These are phyloP conservation scores for Leptopilina clavipes DNA, from an alignment of 1,140 invertebrate species.

Conservation along the genomic window DNA sequence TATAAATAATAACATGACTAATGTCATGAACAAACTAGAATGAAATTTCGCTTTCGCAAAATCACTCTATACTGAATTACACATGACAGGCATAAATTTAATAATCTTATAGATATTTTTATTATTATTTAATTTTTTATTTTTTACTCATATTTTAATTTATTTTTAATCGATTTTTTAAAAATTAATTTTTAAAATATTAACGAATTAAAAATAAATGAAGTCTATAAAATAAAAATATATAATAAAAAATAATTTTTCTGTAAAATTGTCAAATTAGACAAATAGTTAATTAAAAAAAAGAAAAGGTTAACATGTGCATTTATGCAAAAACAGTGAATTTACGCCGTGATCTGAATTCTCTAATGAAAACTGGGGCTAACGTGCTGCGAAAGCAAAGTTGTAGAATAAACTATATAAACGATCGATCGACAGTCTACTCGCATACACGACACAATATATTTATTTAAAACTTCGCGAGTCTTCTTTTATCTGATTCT, in stretches of 20 bases:
- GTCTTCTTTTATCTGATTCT: not conserved
- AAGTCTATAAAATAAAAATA: too few relatives aligned
- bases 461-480: not conserved
- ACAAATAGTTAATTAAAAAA: not conserved
- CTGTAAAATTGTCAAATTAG: too few relatives aligned
- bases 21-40: not conserved
- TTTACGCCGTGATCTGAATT: conserved; percentile 32
- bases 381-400: conserved; percentile 25
- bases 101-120: not conserved
- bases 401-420: conserved; percentile 8
- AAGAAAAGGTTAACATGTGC: not conserved
- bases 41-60: conserved; percentile 22
- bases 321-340: not conserved
- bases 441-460: not conserved
- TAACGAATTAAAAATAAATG: too few relatives aligned
- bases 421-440: not conserved
- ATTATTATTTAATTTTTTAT: not conserved
- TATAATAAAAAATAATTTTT: too few relatives aligned
- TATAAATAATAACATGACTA: conserved; percentile 9
- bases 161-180: too few relatives aligned
- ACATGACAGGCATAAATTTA: not conserved
- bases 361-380: conserved; percentile 6
- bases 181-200: too few relatives aligned
- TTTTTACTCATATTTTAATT: too few relatives aligned
- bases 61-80: not conserved